Evolutionary conservation across 2,797 vertebrate species (phyloP).

Genomic region (Remorina albescens): DNA sequence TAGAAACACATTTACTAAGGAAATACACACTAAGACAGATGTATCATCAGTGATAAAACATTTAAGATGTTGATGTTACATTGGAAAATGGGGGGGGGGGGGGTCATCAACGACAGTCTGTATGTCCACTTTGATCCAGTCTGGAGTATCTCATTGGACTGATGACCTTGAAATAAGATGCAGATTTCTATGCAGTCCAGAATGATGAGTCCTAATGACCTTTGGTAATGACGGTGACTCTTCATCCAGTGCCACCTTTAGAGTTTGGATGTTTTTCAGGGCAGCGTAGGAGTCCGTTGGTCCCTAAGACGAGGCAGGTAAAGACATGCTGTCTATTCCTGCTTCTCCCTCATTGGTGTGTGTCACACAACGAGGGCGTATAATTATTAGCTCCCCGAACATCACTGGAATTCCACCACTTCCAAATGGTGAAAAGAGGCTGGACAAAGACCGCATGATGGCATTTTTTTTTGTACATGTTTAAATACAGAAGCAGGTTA

Average conservation of each 20-base stretch:
- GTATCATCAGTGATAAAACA: not conserved
- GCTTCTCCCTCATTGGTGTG: conserved; percentile 19
- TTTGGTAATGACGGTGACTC: not conserved
- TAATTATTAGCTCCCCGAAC: conserved; percentile 35
- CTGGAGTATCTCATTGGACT: not conserved
- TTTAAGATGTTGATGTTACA: too few species aligned
- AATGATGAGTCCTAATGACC: not conserved
- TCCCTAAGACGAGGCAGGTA: conserved; percentile 40
- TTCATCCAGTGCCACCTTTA: not conserved
- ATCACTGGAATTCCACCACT: conserved; percentile 50
- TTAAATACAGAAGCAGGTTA: not conserved
- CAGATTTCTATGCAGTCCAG: not conserved
- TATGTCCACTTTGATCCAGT: too few species aligned
- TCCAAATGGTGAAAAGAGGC: not conserved
- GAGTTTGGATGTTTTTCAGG: not conserved
- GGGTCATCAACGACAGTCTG: too few species aligned
- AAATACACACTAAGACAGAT: not conserved
- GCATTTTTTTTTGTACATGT: not conserved
- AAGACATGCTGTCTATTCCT: conserved; percentile 37
- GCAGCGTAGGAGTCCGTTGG: too few species aligned
- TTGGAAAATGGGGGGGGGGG: too few species aligned
- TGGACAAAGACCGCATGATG: not conserved
- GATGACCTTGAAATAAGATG: not conserved
- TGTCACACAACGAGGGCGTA: conserved; percentile 10
- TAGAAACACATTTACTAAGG: not conserved